Conservation (phyloP, 2,888 invertebrate genomes). For the Erannis defoliaria region DNA sequence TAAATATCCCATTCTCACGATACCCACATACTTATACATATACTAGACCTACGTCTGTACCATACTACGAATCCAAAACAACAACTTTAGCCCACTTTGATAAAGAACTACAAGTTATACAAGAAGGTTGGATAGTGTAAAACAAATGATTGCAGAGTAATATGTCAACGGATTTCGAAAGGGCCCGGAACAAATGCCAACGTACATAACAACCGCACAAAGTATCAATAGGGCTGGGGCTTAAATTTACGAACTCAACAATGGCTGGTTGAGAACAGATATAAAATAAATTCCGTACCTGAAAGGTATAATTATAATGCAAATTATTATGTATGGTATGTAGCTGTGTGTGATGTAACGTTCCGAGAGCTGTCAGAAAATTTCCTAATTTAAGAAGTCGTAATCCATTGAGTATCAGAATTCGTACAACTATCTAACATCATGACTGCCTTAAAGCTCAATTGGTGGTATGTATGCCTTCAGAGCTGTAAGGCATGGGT, state of each 20-base stretch:
- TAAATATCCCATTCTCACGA: constrained; percentile 15
- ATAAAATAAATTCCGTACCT: background rate
- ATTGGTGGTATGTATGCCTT: no score
- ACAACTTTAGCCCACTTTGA: constrained; percentile 28
- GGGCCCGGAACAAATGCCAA: constrained; percentile 69
- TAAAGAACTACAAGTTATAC: constrained; percentile 24
- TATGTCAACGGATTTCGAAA: constrained; percentile 67
- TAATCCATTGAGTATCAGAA: no score
- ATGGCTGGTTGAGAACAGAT: background rate
- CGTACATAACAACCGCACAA: constrained; percentile 49
- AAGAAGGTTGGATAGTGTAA: constrained; percentile 31
- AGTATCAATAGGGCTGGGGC: constrained; percentile 3
- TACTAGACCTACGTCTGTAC: background rate
- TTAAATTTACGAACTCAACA: constrained; percentile 11
- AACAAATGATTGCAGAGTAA: constrained; percentile 47
- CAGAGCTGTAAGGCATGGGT: no score
- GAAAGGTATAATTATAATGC: no score
- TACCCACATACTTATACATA: background rate
- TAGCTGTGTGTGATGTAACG: no score
- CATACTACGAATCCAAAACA: constrained; percentile 17
- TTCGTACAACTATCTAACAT: no score
- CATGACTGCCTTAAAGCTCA: no score
- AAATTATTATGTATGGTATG: no score
- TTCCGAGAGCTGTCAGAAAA: no score
- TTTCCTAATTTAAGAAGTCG: no score